Evolutionary conservation across 2,797 vertebrate species (phyloP).

Genomic region (Centroberyx gerrardi): DNA sequence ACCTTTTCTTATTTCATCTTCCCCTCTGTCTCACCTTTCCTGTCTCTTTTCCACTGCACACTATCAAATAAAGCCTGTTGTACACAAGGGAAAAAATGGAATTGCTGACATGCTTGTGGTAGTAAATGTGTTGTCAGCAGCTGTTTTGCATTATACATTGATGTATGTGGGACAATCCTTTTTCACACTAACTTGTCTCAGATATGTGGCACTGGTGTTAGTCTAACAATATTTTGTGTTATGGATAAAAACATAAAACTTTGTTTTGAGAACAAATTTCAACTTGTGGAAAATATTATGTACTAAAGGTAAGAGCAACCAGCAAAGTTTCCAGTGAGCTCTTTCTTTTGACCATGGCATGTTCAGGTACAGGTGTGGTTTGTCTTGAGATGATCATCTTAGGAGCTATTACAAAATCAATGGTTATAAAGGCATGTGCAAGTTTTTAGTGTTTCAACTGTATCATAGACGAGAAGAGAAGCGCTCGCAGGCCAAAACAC

Average conservation of each 20-base stretch:
- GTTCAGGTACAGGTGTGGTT: not conserved
- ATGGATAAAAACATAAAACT: slow-evolving; percentile 73
- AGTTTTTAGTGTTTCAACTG: not conserved
- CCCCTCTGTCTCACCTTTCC: not conserved
- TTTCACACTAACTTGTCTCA: slow-evolving; percentile 20
- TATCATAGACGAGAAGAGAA: too few species aligned
- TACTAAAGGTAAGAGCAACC: slow-evolving; percentile 2
- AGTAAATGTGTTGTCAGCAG: slow-evolving; percentile 44
- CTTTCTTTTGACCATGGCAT: not conserved
- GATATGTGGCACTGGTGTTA: slow-evolving; percentile 52
- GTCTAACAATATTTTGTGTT: slow-evolving; percentile 77
- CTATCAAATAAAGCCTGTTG: not conserved
- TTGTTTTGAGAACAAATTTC: slow-evolving; percentile 75
- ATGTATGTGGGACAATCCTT: slow-evolving; percentile 59
- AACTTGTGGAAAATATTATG: slow-evolving; percentile 50
- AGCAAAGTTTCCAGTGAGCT: not conserved
- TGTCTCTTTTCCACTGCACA: not conserved
- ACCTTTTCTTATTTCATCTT: not conserved
- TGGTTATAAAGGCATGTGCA: too few species aligned
- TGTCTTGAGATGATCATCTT: too few species aligned
- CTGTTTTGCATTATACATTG: slow-evolving; percentile 73
- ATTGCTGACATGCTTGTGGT: slow-evolving; percentile 54
- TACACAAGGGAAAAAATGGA: slow-evolving; percentile 31
- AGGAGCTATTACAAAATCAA: too few species aligned
- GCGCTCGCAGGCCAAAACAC: too few species aligned